Evolutionary conservation across 2,113 vertebrate species (phyloP).

Genomic region (Diadophis punctatus): DNA sequence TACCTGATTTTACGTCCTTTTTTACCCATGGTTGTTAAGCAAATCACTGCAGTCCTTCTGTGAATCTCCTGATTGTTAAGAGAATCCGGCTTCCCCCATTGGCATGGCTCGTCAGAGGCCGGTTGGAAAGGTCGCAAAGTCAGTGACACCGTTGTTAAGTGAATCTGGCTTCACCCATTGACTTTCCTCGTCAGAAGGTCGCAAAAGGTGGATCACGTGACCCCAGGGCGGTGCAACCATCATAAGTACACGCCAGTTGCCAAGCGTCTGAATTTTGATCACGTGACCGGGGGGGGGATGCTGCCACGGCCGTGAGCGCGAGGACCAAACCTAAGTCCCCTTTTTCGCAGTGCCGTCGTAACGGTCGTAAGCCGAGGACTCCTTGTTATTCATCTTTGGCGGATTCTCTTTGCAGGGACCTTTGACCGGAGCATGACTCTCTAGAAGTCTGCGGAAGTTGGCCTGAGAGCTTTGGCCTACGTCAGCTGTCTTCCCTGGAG

Average conservation of each 20-base stretch:
- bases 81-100: too few relatives aligned
- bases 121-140: too few relatives aligned
- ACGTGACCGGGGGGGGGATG: not conserved
- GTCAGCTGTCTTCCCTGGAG: slow-evolving; percentile 88
- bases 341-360: not conserved
- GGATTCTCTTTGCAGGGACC: slow-evolving; percentile 70
- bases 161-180: too few relatives aligned
- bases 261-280: not conserved
- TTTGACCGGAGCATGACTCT: slow-evolving; percentile 93
- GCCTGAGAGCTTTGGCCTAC: slow-evolving; percentile 92
- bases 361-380: not conserved
- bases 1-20: too few relatives aligned
- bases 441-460: slow-evolving; percentile 97
- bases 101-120: too few relatives aligned
- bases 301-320: not conserved
- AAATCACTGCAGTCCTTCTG: too few relatives aligned
- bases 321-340: not conserved
- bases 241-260: not conserved
- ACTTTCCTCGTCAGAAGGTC: too few relatives aligned
- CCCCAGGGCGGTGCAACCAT: too few relatives aligned
- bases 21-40: too few relatives aligned
- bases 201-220: too few relatives aligned
- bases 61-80: too few relatives aligned
- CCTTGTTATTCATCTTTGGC: not conserved
- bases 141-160: too few relatives aligned